Percentiles rank a stretch among this genome's conserved stretches.
phyloP scores from a whole-genome alignment of 1,140 invertebrate species.

The Hermetia illucens region DNA sequence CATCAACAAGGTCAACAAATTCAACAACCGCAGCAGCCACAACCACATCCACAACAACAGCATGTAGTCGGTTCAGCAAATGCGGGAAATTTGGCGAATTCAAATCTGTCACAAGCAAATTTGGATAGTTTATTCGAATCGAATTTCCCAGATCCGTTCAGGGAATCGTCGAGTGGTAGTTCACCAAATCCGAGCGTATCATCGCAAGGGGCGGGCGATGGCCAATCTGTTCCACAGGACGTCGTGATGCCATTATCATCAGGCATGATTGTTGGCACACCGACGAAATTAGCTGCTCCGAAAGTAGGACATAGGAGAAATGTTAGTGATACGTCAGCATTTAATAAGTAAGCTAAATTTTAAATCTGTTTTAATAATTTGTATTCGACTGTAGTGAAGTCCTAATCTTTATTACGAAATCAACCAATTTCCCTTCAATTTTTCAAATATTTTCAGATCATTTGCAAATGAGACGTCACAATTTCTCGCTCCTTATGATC shows the following conservation, averaged over 20 bases:
- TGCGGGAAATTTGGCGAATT: slow-evolving; percentile 1
- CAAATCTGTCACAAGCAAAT: not conserved
- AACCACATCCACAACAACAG: slow-evolving; percentile 17
- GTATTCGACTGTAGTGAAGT: slow-evolving; percentile 21
- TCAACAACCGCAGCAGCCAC: slow-evolving; percentile 16
- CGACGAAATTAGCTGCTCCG: slow-evolving; percentile 31
- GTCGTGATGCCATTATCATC: slow-evolving; percentile 6
- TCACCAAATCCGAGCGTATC: too few relatives aligned
- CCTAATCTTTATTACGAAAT: not conserved
- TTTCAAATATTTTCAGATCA: slow-evolving; percentile 37
- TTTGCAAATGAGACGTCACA: slow-evolving; percentile 60
- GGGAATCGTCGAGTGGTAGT: slow-evolving; percentile 34
- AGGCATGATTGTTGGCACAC: slow-evolving; percentile 9
- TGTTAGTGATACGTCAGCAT: slow-evolving; percentile 75
- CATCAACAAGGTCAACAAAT: slow-evolving; percentile 13
- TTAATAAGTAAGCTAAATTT: slow-evolving; percentile 54
- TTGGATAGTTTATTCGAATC: slow-evolving; percentile 33
- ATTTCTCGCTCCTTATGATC: slow-evolving; percentile 60
- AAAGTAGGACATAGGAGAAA: slow-evolving; percentile 54
- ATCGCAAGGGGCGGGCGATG: slow-evolving; percentile 8
- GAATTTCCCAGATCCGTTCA: slow-evolving; percentile 45
- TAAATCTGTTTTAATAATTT: slow-evolving; percentile 43
- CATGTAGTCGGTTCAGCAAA: slow-evolving; percentile 7
- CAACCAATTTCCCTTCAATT: not conserved
- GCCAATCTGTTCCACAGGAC: slow-evolving; percentile 1